Conservation (phyloP, 2,888 invertebrate species). For the Heliconius erato region DNA sequence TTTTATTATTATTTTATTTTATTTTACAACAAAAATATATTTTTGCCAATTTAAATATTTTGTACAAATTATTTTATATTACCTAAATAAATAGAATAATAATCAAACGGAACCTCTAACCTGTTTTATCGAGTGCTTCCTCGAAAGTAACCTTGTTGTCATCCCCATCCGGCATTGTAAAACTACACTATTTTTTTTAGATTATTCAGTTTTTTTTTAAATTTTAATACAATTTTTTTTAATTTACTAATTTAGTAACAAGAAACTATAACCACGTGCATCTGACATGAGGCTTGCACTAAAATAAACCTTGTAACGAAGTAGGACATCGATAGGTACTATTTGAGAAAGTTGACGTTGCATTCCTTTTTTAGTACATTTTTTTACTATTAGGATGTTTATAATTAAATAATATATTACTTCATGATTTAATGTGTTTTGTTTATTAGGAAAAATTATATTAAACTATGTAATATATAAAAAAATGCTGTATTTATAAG, state of each 20-base stretch:
- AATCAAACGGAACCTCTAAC: slow-evolving; percentile 32
- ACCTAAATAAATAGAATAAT: too few species aligned
- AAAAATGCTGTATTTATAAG: too few species aligned
- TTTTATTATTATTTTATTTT: too few species aligned
- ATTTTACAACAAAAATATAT: too few species aligned
- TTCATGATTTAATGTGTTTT: too few species aligned
- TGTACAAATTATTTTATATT: too few species aligned
- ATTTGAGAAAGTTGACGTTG: neutral
- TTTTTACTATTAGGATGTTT: neutral
- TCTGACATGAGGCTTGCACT: neutral
- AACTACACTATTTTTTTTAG: neutral
- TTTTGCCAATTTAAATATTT: too few species aligned
- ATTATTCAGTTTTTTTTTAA: neutral
- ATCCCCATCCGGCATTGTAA: slow-evolving; percentile 37
- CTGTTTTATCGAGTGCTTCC: slow-evolving; percentile 52
- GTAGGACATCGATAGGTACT: neutral
- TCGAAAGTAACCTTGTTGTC: slow-evolving; percentile 53
- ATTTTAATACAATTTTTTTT: neutral
- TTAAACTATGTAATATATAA: too few species aligned
- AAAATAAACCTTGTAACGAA: slow-evolving; percentile 14
- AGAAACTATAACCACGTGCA: neutral
- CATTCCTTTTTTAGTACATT: neutral
- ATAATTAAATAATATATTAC: neutral
- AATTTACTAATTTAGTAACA: neutral
- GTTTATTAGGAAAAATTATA: too few species aligned